These are phyloP conservation scores for Melanotaenia duboulayi DNA, from an alignment of 2,113 vertebrate genomes.

Conservation along the genomic window DNA sequence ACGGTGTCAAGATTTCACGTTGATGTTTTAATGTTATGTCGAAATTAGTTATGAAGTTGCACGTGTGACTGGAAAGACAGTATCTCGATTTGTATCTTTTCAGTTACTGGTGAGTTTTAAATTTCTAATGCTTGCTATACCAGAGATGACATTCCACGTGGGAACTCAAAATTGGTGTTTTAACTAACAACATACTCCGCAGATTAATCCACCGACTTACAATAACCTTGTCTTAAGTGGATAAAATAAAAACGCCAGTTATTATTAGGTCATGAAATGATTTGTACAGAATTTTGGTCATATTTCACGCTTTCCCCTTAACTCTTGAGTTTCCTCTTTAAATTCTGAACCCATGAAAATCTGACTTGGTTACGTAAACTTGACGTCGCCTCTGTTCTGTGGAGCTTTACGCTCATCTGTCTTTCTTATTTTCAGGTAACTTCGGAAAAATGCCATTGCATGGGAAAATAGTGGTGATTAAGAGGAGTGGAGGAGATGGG, in stretches of 20 bases:
- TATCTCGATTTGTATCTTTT: background rate
- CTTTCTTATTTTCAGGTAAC: slow-evolving; percentile 55
- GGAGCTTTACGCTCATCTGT: background rate
- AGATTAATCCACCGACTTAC: background rate
- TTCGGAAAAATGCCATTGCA: slow-evolving; percentile 85
- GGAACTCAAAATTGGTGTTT: background rate
- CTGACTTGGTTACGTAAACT: too few species aligned
- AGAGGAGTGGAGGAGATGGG: slow-evolving; percentile 87
- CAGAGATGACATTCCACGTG: slow-evolving; percentile 34
- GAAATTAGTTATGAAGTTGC: background rate
- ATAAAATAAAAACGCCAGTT: background rate
- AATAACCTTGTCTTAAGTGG: background rate
- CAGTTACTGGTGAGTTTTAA: background rate
- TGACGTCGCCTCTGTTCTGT: background rate
- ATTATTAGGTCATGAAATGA: too few species aligned
- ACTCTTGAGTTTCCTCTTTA: too few species aligned
- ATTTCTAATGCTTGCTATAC: too few species aligned
- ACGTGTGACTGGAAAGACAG: too few species aligned
- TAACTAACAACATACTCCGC: too few species aligned
- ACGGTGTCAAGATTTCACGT: background rate
- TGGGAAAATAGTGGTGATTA: slow-evolving; percentile 88
- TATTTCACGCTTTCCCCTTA: too few species aligned
- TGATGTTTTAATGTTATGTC: background rate
- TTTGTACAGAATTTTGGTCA: too few species aligned
- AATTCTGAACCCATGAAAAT: too few species aligned